A percentile compares a stretch with the other conserved stretches of the same genome.
These are phyloP conservation scores for Heterocephalus glaber DNA, from an alignment of 2,113 vertebrate genomes.

Conservation along the genomic window DNA sequence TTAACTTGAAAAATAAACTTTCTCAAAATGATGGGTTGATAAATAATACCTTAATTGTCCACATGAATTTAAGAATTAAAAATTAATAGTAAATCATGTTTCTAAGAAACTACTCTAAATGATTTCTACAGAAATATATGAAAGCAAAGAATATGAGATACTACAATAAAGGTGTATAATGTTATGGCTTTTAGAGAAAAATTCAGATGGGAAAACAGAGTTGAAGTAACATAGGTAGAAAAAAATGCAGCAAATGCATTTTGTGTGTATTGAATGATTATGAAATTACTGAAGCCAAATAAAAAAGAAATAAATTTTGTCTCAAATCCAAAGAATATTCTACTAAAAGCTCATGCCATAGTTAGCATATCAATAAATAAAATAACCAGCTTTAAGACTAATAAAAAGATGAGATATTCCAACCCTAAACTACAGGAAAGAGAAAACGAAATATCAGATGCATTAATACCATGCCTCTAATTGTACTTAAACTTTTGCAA, in stretches of 20 bases:
- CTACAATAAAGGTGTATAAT: neutral
- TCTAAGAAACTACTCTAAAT: constrained; percentile 33
- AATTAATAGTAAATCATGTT: constrained; percentile 48
- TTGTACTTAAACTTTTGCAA: neutral
- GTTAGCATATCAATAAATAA: neutral
- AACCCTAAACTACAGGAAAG: neutral
- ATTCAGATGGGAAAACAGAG: neutral
- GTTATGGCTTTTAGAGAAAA: neutral
- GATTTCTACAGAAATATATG: neutral
- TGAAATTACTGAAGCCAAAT: neutral
- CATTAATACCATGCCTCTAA: neutral
- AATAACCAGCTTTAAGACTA: neutral
- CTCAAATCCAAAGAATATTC: neutral
- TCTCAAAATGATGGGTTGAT: constrained; percentile 44
- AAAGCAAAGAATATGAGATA: neutral
- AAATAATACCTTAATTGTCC: constrained; percentile 67
- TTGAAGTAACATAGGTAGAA: neutral
- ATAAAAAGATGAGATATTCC: neutral
- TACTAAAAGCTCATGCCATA: neutral
- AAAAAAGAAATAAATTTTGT: neutral
- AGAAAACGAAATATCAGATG: neutral
- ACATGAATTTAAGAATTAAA: constrained; percentile 48
- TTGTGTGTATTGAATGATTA: neutral
- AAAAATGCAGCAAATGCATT: neutral
- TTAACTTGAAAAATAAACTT: constrained; percentile 69